Evolutionary conservation across 2,113 vertebrate species (phyloP).

Genomic region (Hippocampus comes): DNA sequence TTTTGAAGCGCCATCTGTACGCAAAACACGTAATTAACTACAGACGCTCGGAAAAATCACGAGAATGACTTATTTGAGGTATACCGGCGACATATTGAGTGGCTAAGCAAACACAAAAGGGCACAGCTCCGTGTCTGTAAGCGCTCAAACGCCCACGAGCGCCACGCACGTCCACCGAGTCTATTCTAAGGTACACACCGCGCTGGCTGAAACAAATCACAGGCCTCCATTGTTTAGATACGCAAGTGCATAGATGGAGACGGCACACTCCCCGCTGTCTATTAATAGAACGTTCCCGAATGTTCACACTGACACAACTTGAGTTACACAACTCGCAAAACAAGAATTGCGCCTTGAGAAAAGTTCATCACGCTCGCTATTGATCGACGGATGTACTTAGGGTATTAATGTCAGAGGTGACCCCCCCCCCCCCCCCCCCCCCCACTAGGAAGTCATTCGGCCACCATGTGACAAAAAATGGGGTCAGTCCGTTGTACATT

Average conservation of each 20-base stretch:
- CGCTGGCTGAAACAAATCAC: background rate
- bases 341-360: background rate
- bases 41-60: background rate
- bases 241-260: background rate
- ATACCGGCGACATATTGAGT: background rate
- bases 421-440: too few species aligned
- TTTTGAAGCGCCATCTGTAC: background rate
- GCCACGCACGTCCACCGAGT: background rate
- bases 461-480: too few species aligned
- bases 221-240: constrained; percentile 1
- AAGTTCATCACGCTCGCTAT: too few species aligned
- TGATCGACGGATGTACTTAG: too few species aligned
- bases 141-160: background rate
- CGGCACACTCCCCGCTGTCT: background rate
- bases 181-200: background rate
- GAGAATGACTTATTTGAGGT: background rate
- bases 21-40: background rate
- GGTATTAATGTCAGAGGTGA: too few species aligned
- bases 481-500: too few species aligned
- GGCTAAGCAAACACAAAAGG: background rate
- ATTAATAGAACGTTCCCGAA: background rate
- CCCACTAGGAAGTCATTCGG: too few species aligned
- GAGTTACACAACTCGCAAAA: background rate
- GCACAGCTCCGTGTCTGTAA: background rate
- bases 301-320: background rate